phyloP scores from a whole-genome alignment of 2,888 invertebrate genomes.

The Orthosia cruda region DNA sequence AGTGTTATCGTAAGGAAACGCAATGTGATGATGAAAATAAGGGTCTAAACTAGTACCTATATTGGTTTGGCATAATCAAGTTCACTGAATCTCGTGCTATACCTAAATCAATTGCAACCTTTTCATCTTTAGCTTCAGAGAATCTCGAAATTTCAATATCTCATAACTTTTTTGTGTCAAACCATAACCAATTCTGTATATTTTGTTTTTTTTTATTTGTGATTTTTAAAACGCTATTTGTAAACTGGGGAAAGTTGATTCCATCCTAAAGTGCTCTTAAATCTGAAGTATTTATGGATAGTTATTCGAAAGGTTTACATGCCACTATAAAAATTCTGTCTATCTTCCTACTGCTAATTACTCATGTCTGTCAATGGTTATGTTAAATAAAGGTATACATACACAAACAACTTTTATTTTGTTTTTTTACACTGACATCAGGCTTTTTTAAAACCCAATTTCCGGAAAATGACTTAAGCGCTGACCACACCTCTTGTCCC shows the following conservation, averaged over 20 bases:
- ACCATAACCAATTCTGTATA: constrained; percentile 72
- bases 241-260: constrained; percentile 88
- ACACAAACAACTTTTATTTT: constrained; percentile 56
- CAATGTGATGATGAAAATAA: constrained; percentile 90
- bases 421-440: background rate
- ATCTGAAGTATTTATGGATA: constrained; percentile 87
- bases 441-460: background rate
- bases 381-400: constrained; percentile 82
- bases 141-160: constrained; percentile 68
- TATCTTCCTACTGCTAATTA: constrained; percentile 79
- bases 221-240: constrained; percentile 81
- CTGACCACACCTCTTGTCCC: too few species aligned
- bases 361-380: constrained; percentile 86
- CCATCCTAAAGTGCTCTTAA: constrained; percentile 92
- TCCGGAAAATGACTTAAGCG: background rate
- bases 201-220: constrained; percentile 80
- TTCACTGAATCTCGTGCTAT: constrained; percentile 73
- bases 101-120: constrained; percentile 22
- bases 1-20: constrained; percentile 86
- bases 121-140: constrained; percentile 38
- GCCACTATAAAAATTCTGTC: constrained; percentile 74
- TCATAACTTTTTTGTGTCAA: constrained; percentile 65
- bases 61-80: constrained; percentile 85
- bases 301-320: constrained; percentile 79
- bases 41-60: constrained; percentile 86